Conservation (phyloP, 2,797 vertebrate species). For the Esox masquinongy region DNA sequence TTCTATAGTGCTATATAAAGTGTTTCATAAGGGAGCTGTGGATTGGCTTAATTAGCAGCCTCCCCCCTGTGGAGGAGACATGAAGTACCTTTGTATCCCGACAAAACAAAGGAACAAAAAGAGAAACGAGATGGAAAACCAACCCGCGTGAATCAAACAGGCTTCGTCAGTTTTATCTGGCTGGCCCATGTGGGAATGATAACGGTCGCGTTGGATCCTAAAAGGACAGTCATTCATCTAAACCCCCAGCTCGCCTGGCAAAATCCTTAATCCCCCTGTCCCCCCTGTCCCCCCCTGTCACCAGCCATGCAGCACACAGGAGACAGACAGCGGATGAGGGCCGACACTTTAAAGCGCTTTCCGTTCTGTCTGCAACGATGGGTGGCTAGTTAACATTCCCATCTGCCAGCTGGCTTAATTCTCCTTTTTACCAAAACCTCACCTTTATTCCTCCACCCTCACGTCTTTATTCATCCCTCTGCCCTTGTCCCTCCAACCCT, state of each 20-base stretch:
- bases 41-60: conserved; percentile 5
- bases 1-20: background rate
- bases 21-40: conserved; percentile 13
- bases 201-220: conserved; percentile 80
- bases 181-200: conserved; percentile 79
- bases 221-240: conserved; percentile 84
- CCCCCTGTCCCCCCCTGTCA: conserved; percentile 56
- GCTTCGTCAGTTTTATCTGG: conserved; percentile 79
- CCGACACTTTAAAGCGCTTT: conserved; percentile 66
- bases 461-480: conserved; percentile 33
- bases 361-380: conserved; percentile 57
- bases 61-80: conserved; percentile 33
- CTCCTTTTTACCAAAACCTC: conserved; percentile 63
- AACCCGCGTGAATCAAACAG: conserved; percentile 74
- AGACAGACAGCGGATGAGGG: conserved; percentile 73
- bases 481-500: conserved; percentile 7
- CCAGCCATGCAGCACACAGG: conserved; percentile 60
- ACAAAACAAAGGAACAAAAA: conserved; percentile 51
- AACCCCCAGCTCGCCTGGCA: conserved; percentile 71
- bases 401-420: conserved; percentile 73
- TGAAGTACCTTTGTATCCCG: conserved; percentile 41
- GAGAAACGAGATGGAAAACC: conserved; percentile 60
- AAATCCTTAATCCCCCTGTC: conserved; percentile 76
- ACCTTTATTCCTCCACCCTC: conserved; percentile 59
- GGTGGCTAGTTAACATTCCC: conserved; percentile 65